phyloP scores from a whole-genome alignment of 2,797 vertebrate species.

The Crenichthys baileyi region DNA sequence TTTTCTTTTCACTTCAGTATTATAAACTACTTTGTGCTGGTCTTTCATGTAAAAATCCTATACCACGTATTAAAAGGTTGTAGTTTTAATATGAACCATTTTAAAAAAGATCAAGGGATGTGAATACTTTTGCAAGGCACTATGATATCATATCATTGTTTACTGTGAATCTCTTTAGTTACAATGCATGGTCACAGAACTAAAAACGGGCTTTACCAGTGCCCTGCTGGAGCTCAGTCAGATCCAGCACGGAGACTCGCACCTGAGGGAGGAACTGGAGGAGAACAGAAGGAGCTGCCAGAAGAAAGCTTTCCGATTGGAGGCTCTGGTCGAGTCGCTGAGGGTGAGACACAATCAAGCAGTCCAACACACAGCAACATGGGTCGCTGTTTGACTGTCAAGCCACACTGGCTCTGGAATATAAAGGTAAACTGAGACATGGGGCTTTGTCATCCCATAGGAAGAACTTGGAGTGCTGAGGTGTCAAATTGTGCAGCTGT shows the following conservation, averaged over 20 bases:
- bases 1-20: background rate
- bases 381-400: background rate
- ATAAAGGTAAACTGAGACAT: background rate
- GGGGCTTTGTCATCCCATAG: constrained; percentile 47
- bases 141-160: background rate
- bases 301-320: constrained; percentile 76
- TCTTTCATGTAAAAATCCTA: background rate
- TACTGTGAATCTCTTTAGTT: constrained; percentile 57
- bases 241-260: constrained; percentile 82
- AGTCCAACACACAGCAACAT: background rate
- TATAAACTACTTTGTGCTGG: background rate
- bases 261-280: constrained; percentile 79
- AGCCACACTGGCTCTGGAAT: no score
- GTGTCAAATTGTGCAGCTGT: constrained; percentile 76
- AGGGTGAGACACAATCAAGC: constrained; percentile 63
- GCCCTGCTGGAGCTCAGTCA: constrained; percentile 80
- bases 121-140: background rate
- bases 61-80: background rate
- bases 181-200: constrained; percentile 81
- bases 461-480: constrained; percentile 79
- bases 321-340: constrained; percentile 77
- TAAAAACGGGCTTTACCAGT: constrained; percentile 79
- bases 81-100: background rate
- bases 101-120: background rate
- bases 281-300: constrained; percentile 79